These are phyloP conservation scores for Podabrus alpinus DNA, from an alignment of 2,888 invertebrate species.

Conservation along the genomic window DNA sequence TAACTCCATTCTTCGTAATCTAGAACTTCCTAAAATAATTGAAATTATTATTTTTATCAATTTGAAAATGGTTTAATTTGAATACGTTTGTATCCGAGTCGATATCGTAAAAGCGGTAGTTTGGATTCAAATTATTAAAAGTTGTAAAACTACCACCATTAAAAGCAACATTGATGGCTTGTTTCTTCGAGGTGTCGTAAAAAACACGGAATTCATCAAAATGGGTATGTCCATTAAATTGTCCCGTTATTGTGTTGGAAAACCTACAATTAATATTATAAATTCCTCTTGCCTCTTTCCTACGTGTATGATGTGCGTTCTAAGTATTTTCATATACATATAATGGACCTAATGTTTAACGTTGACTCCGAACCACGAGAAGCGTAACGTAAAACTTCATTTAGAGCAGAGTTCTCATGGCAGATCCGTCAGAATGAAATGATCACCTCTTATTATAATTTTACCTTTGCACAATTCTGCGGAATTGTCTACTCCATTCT, in stretches of 20 bases:
- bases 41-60: neutral
- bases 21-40: conserved; percentile 34
- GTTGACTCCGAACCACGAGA: no score
- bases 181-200: conserved; percentile 60
- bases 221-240: conserved; percentile 83
- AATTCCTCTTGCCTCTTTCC: no score
- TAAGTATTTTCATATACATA: no score
- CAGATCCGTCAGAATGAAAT: no score
- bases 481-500: conserved; percentile 72
- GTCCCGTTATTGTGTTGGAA: conserved; percentile 33
- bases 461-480: conserved; percentile 45
- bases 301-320: no score
- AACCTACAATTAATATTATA: neutral
- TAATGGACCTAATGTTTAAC: no score
- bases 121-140: conserved; percentile 65
- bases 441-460: neutral
- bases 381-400: no score
- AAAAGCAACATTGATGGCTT: conserved; percentile 73
- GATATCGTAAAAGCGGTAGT: conserved; percentile 45
- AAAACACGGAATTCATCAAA: conserved; percentile 75
- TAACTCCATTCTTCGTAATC: conserved; percentile 73
- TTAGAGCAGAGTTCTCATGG: neutral
- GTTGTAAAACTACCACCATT: conserved; percentile 59
- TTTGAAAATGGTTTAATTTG: conserved; percentile 11
- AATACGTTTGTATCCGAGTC: conserved; percentile 44